Evolutionary conservation across 2,888 invertebrate species (phyloP).

Genomic region (Spilarctia lutea): DNA sequence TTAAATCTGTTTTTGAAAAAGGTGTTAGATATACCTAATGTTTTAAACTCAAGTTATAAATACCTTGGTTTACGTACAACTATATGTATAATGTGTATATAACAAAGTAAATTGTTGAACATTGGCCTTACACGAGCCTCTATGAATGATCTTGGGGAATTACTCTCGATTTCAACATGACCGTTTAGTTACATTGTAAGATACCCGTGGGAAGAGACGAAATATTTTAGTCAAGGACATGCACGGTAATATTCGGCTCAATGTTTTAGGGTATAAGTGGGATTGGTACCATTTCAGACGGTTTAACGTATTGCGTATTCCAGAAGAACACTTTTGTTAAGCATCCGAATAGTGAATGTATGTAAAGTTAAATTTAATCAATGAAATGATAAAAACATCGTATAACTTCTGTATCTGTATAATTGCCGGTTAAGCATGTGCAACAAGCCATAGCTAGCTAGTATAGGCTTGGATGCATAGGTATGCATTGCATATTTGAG

Average conservation of each 20-base stretch:
- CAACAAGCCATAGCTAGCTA: not conserved
- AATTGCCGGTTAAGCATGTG: not conserved
- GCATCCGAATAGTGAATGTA: not conserved
- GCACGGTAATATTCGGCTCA: not conserved
- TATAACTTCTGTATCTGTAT: not conserved
- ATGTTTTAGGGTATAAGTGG: not conserved
- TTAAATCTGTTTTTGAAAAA: not conserved
- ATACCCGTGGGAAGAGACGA: slow-evolving; percentile 1
- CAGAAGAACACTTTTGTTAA: not conserved
- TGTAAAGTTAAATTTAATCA: not conserved
- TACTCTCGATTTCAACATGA: slow-evolving; percentile 11
- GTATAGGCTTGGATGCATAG: not conserved
- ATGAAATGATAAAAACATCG: not conserved
- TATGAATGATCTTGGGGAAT: slow-evolving; percentile 3
- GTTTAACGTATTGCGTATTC: not conserved
- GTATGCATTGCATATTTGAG: too few species aligned
- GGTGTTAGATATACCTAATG: not conserved
- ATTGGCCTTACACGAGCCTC: not conserved
- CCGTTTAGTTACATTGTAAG: slow-evolving; percentile 10
- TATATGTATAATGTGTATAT: too few species aligned
- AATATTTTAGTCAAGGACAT: not conserved
- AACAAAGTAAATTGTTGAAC: not conserved
- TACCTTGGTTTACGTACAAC: not conserved
- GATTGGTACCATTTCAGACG: not conserved
- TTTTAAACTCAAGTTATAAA: not conserved